Conservation (phyloP, 30 jellyfish, hydroid and myxozoan species). For the Aurelia sp. region DNA sequence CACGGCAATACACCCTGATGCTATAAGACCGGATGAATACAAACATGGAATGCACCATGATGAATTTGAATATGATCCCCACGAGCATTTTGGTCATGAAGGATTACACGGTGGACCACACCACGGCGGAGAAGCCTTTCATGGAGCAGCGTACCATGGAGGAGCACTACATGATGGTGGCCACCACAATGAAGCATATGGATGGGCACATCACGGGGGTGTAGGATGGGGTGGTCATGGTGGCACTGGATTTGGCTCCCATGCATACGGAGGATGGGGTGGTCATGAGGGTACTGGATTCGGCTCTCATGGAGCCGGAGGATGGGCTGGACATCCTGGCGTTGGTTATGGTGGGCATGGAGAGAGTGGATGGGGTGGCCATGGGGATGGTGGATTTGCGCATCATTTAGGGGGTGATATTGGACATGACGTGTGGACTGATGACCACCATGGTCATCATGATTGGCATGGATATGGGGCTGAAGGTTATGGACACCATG, state of each 20-base stretch:
- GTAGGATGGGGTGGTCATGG: neutral
- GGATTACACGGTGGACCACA: neutral
- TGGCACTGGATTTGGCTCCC: neutral
- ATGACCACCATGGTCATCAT: constrained; percentile 26
- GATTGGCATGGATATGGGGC: constrained; percentile 17
- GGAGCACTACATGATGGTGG: neutral
- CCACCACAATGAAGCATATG: neutral
- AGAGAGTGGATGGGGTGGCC: constrained; percentile 8
- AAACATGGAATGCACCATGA: constrained; percentile 73
- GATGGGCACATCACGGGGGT: neutral
- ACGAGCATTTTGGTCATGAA: neutral
- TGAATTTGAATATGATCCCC: constrained; percentile 54
- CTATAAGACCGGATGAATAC: constrained; percentile 59
- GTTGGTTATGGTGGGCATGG: neutral
- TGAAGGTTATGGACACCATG: constrained; percentile 7
- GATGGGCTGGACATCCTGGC: constrained; percentile 7
- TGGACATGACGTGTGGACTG: constrained; percentile 31
- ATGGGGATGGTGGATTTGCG: neutral
- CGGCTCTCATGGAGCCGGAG: constrained; percentile 8
- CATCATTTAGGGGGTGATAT: neutral
- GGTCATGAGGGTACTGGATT: neutral
- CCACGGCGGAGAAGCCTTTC: neutral
- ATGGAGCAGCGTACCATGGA: neutral
- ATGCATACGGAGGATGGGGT: constrained; percentile 24
- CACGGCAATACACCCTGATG: constrained; percentile 33